Evolutionary conservation across 2,797 vertebrate genomes (phyloP).

Genomic region (Triplophysa bombifrons): DNA sequence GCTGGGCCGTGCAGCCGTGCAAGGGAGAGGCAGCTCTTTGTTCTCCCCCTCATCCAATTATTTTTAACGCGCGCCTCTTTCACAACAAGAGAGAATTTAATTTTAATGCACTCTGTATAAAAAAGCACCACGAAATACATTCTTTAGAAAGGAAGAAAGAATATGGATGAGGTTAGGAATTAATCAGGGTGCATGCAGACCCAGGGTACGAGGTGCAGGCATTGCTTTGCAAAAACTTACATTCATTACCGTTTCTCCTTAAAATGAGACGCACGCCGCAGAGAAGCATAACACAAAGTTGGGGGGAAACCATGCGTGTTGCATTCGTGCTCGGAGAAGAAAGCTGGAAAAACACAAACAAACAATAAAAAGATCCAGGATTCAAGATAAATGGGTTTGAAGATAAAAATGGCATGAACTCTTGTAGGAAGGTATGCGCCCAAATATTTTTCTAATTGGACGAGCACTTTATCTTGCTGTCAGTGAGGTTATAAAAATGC

Average conservation of each 20-base stretch:
- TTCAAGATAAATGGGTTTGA: constrained; percentile 71
- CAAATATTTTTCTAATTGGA: constrained; percentile 88
- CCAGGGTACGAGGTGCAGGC: background rate
- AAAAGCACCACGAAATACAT: constrained; percentile 58
- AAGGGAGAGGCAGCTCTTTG: constrained; percentile 85
- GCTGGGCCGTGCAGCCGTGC: constrained; percentile 77
- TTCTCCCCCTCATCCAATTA: constrained; percentile 92
- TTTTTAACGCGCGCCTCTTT: constrained; percentile 86
- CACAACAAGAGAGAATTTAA: constrained; percentile 86
- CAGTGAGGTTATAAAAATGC: constrained; percentile 80
- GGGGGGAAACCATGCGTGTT: constrained; percentile 7
- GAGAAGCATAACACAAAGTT: background rate
- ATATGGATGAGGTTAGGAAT: constrained; percentile 64
- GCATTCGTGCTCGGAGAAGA: constrained; percentile 1
- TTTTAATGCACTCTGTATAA: constrained; percentile 81
- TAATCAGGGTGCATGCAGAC: constrained; percentile 62
- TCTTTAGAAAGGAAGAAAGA: constrained; percentile 68
- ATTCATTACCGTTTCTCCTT: background rate
- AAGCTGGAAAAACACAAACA: constrained; percentile 61
- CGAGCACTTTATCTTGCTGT: constrained; percentile 85
- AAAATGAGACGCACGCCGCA: background rate
- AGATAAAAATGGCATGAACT: constrained; percentile 69
- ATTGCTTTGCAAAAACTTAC: background rate
- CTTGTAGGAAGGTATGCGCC: constrained; percentile 76
- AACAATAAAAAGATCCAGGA: constrained; percentile 67